Base-by-base conservation (phyloP, 2,888 invertebrate species). In the Polydrusus cervinus region DNA sequence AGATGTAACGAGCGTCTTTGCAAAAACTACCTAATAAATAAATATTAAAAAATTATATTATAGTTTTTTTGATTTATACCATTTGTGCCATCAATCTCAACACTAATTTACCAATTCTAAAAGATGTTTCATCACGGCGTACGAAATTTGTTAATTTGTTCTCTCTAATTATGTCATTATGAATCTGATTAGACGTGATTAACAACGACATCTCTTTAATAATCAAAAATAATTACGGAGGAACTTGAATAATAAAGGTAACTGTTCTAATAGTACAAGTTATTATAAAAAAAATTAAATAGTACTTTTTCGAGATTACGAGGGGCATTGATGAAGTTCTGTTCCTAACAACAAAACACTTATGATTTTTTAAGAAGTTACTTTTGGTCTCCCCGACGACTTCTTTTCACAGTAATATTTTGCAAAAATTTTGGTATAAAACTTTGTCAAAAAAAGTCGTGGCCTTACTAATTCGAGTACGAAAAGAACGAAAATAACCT, bases 121-220 rank as follows among this genome's bases (percentile, higher is more conserved):
- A 16, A 55, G 55, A 55, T 55, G 55, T 55, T 55, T 55, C 55
- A 55, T 55, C 55, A 55, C 34, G n/a, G n/a, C 55, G 34, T 34
- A 14, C 7, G 0, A 55, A 55, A 55, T 55, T 55, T 34, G 34
- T 34, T 55, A 55, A 55, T 55, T 55, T 55, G 55, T 55, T 55
- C 34, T 55, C 14, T 55, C 34, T 55, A 55, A 55, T 55, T 55
- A 55, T 55, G 55, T 55, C 55, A 55, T 55, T 55, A 55, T 55
- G 30, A 30, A 55, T 34, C 34, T 55, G 55, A 55, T 55, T 55
- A 9, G 30, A 34, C 13, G 30, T 34, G 34, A 55, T 55, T 55
- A 55, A 55, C 55, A 53, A 53, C 25, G 53, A 53, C 53, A 53
- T 53, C 25, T 53, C 16, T 30, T 34, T 55, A 34, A 55, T 55